Conservation (phyloP, 2,113 vertebrate species). For the Rhea americana region DNA sequence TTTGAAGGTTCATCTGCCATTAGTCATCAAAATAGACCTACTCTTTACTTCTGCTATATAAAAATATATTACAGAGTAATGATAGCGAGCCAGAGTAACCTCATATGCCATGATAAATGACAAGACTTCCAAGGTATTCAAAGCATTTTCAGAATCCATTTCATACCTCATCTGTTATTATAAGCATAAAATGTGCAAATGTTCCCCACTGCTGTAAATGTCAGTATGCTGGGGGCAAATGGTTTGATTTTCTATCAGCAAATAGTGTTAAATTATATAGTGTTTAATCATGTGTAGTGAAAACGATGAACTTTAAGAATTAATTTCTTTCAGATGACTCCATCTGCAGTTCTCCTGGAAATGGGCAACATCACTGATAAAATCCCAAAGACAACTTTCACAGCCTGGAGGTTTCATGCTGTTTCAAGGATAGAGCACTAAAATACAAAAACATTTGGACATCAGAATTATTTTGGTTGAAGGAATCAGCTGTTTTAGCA, state of each 20-base stretch:
- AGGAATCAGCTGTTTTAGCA: not conserved
- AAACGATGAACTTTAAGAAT: conserved; percentile 56
- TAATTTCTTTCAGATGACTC: conserved; percentile 45
- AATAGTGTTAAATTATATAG: conserved; percentile 46
- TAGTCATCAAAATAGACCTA: not conserved
- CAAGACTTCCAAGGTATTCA: conserved; percentile 50
- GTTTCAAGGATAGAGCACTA: not conserved
- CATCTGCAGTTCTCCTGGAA: conserved; percentile 10
- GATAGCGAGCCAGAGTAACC: not conserved
- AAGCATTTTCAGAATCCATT: conserved; percentile 56
- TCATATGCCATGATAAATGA: conserved; percentile 66
- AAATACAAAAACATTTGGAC: not conserved
- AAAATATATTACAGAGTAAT: not conserved
- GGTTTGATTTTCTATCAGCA: conserved; percentile 68
- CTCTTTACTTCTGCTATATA: not conserved
- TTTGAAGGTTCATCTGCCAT: not conserved
- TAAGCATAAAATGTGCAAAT: conserved; percentile 58
- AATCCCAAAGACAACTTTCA: not conserved
- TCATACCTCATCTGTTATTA: conserved; percentile 72
- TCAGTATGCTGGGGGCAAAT: conserved; percentile 59
- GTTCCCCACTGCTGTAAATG: conserved; percentile 40
- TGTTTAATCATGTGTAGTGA: conserved; percentile 57
- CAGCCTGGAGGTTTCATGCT: not conserved
- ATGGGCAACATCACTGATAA: conserved; percentile 2
- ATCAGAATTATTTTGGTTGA: not conserved